Evolutionary conservation across 2,113 vertebrate species (phyloP), one percentile per base, ranked within the genome.

Genomic region (Eurystomus gularis): DNA sequence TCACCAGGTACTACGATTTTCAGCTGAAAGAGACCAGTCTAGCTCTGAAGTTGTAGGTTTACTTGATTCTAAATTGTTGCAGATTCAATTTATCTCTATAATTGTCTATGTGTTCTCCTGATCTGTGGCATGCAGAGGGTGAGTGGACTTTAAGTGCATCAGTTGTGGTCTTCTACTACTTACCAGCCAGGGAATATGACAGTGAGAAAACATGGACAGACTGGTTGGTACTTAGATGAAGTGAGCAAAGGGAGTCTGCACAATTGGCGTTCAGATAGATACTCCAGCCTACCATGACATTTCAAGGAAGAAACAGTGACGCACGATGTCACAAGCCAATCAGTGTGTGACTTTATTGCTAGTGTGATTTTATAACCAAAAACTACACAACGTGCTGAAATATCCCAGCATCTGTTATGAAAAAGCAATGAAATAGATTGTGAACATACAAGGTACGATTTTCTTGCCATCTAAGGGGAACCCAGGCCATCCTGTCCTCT

Each of bases 351-450:
- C 31, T 42, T 80, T 19, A 40, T 21, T 57, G 12, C 24, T 51
- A 57, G 48, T 42, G 28, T 52, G 33, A 64, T 24, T 69, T 51
- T 55, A 37, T 65, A 61, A 39, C 13, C 15, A 81, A 88, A 64
- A 81, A 15, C 26, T 76, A 23, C 13, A 29, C 0, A 0, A 35
- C 0, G 1, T 75, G 24, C 3, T 58, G 28, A 73, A 91, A 68
- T 62, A 57, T 19, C 33, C 42, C 58, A 31, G 8, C 6, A 17
- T 29, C 5, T 10, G 18, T 54, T 70, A 48, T 37, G 69, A 76
- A 52, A 33, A 76, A 54, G 11, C 5, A n/a, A 23, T 37, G 4
- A 6, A n/a, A 52, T 3, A 60, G 42, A 26, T 7, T 37, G 21
- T 37, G 18, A 78, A 77, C 10, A 33, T 0, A 0, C 13, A 39